These are phyloP conservation scores for Myripristis jacobus DNA, from an alignment of 2,797 vertebrate genomes.

Conservation along the genomic window DNA sequence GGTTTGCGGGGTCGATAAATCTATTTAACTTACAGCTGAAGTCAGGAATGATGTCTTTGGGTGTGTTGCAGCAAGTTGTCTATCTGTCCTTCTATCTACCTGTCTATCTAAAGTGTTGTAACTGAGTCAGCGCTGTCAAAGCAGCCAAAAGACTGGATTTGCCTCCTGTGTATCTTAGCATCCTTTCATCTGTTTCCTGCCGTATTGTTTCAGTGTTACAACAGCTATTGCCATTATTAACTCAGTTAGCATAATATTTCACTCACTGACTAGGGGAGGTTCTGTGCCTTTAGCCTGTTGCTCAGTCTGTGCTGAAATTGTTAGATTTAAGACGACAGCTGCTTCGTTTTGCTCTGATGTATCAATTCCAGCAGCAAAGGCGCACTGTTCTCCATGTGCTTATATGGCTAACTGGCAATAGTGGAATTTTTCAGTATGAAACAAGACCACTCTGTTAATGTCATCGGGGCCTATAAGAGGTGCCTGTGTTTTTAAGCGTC, in stretches of 20 bases:
- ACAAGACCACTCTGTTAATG: slow-evolving; percentile 53
- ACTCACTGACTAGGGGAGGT: slow-evolving; percentile 20
- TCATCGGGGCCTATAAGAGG: slow-evolving; percentile 31
- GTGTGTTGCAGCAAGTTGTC: neutral
- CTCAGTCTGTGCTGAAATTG: slow-evolving; percentile 53
- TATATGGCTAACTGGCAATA: slow-evolving; percentile 66
- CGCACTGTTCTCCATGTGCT: slow-evolving; percentile 61
- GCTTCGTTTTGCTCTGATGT: slow-evolving; percentile 59
- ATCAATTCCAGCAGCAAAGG: slow-evolving; percentile 59
- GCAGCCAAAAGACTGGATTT: neutral
- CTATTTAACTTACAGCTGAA: slow-evolving; percentile 7
- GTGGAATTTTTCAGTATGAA: slow-evolving; percentile 32
- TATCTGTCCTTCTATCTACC: neutral
- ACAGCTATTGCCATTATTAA: neutral
- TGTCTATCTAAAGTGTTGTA: neutral
- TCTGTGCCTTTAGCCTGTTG: slow-evolving; percentile 28
- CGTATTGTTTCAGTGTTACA: neutral
- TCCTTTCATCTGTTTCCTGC: slow-evolving; percentile 2
- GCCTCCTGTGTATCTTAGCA: neutral
- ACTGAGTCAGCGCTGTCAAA: neutral
- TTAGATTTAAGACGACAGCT: slow-evolving; percentile 58
- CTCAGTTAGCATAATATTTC: slow-evolving; percentile 25
- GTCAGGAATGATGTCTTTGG: neutral
- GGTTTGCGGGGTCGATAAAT: slow-evolving; percentile 17
- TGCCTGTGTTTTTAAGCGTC: slow-evolving; percentile 21